Base-by-base conservation (phyloP, 2,797 vertebrate genomes). In the Anomalospiza imberbis region DNA sequence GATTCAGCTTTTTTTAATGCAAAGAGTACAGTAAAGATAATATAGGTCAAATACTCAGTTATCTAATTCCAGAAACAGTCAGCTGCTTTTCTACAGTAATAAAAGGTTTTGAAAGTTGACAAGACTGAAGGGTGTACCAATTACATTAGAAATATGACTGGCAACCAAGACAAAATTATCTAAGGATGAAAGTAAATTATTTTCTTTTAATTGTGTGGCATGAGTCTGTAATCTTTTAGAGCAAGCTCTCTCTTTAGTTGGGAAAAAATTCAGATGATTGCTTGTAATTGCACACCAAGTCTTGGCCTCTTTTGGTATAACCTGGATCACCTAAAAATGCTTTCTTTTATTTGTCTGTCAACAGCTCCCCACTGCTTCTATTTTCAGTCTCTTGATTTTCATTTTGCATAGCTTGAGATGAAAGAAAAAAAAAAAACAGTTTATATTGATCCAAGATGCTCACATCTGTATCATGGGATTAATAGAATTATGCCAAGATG, bases 311-410 rank as follows among this genome's bases (percentile, higher is more conserved):
- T 75, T 40, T 12, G 21, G 22, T 78, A 83, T 42, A 90, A 38
- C 25, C 31, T 72, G 44, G 28, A 78, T 75, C 31, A 66, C 8
- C 31, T 51, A 34, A 38, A 83, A 94, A 81, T 79, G 51, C 14
- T 84, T 71, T 84, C 44, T 85, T 96, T 74, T 83, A 79, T 85
- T 85, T 88, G 36, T 73, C 82, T 71, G 68, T 90, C 83, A 91
- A 38, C 67, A 92, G 24, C 26, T 89, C 44, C 57, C 6, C 36
- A 17, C 25, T 62, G 71, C 67, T 94, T 92, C 75, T 82, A 76
- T 70, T 87, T 87, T 73, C 66, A 60, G 17, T 44, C 44, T 85
- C 63, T 6, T 67, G 48, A 82, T 79, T 89, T 91, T 89, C 51
- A 79, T 76, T 89, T 94, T 0, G 0, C 31, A 44, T n/a, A 62